Evolutionary conservation across 2,113 vertebrate genomes (phyloP).

Genomic region (Phycodurus eques): DNA sequence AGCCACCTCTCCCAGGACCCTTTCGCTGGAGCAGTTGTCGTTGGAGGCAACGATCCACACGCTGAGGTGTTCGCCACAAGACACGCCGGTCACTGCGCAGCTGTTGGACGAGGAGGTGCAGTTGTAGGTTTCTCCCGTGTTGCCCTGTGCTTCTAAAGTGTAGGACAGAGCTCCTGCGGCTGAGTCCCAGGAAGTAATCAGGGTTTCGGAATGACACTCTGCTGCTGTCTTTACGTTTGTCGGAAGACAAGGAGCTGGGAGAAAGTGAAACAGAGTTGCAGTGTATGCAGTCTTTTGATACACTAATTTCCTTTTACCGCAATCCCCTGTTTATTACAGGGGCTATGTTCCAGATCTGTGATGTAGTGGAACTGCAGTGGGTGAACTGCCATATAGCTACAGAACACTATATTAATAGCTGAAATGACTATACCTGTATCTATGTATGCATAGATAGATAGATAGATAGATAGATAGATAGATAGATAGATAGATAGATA

Average conservation of each 20-base stretch:
- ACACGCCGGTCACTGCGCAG: constrained; percentile 56
- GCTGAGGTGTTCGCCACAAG: constrained; percentile 72
- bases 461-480: no score
- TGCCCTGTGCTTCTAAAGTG: constrained; percentile 60
- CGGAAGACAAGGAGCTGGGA: constrained; percentile 74
- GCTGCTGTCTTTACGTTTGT: constrained; percentile 51
- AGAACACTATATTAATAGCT: no score
- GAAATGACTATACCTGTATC: no score
- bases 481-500: no score
- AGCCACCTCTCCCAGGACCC: constrained; percentile 52
- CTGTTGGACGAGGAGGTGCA: constrained; percentile 64
- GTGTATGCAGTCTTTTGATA: background rate
- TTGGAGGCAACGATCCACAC: constrained; percentile 68
- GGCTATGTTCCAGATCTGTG: no score
- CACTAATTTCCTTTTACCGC: background rate
- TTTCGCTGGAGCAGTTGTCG: constrained; percentile 57
- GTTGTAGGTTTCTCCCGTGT: constrained; percentile 62
- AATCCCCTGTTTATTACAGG: background rate
- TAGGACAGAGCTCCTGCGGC: constrained; percentile 68
- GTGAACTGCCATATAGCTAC: no score
- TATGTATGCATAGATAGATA: no score
- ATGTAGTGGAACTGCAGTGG: no score
- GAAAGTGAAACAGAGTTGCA: background rate
- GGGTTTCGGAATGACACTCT: constrained; percentile 45
- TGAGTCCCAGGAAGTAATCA: constrained; percentile 66